Evolutionary conservation across 2,797 vertebrate genomes (phyloP), one percentile per base, ranked within the genome.

Genomic region (Macropodus opercularis): DNA sequence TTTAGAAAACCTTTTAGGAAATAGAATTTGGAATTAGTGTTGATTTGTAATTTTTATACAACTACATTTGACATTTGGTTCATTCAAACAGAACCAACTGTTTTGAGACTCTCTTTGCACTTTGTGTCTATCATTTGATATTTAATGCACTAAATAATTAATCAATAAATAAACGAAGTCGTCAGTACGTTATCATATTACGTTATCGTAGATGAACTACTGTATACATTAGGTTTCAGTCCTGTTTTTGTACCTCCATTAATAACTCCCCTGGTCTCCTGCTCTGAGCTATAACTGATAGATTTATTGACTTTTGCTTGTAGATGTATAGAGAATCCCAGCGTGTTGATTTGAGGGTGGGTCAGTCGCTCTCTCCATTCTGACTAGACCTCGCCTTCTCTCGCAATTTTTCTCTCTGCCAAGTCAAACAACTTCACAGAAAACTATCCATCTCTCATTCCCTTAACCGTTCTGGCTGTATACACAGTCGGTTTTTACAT

Each of bases 381-480:
- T 50, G 32, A 7, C 42, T 26, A 10, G 14, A 38, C 43, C 48
- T 79, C 61, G 63, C 66, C 52, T 68, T 3, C 54, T 22, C 42
- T 59, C 38, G 41, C 49, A 15, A 35, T 62, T 29, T 62, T 14
- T 52, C 21, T 55, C 39, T 40, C 56, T 57, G 78, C 85, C 84
- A 88, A 87, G 75, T 82, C 73, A 86, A 89, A 90, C 75, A 86
- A 75, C 35, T 56, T 75, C 49, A 63, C 56, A 49, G 56, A 79
- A 64, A 80, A 77, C 82, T 26, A 80, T 79, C 74, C 17, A 24
- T 83, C 80, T 51, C 51, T 87, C 74, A 78, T 63, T 84, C 79
- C 73, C 52, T 51, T 60, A 75, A 71, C 60, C 23, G 41, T 67
- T 66, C 51, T 27, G 24, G 36, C 21, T 55, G 62, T 79, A 22